These are phyloP conservation scores for Pollimyrus isidori DNA, from an alignment of 2,113 vertebrate species.

Conservation along the genomic window DNA sequence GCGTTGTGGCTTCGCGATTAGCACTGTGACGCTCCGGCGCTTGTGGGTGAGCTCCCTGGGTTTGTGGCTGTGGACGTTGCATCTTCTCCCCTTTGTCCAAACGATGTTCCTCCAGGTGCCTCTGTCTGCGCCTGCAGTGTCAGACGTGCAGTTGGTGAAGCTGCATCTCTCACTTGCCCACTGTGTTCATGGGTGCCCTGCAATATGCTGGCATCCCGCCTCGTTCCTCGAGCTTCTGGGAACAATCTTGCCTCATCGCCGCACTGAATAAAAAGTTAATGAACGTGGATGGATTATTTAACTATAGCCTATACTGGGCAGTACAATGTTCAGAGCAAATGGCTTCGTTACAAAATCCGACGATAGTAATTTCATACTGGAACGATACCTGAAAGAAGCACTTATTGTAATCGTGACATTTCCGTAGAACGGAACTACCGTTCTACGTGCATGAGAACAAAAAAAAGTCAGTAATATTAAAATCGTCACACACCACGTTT, in stretches of 20 bases:
- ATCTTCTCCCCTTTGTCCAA: not conserved
- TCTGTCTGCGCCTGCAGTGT: not conserved
- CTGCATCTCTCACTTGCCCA: not conserved
- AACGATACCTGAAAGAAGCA: not conserved
- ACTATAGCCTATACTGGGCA: not conserved
- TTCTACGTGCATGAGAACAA: not conserved
- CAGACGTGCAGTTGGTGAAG: not conserved
- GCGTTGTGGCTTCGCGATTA: not conserved
- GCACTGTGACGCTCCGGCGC: not conserved
- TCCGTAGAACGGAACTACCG: not conserved
- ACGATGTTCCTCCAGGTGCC: not conserved
- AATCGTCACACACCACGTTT: not conserved
- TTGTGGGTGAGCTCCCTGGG: not conserved
- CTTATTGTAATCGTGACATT: not conserved
- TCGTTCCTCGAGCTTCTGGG: not conserved
- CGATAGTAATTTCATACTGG: not conserved
- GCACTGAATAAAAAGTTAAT: not conserved
- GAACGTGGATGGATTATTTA: not conserved
- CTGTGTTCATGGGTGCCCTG: not conserved
- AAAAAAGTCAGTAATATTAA: not conserved
- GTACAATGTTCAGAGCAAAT: not conserved
- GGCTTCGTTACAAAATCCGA: not conserved
- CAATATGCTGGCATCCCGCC: not conserved
- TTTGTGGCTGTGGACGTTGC: not conserved
- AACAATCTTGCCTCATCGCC: not conserved